A percentile compares a stretch with the other conserved stretches of the same genome.
These are phyloP conservation scores for Sycophaga agraensis DNA, from an alignment of 1,140 invertebrate species.

Conservation along the genomic window DNA sequence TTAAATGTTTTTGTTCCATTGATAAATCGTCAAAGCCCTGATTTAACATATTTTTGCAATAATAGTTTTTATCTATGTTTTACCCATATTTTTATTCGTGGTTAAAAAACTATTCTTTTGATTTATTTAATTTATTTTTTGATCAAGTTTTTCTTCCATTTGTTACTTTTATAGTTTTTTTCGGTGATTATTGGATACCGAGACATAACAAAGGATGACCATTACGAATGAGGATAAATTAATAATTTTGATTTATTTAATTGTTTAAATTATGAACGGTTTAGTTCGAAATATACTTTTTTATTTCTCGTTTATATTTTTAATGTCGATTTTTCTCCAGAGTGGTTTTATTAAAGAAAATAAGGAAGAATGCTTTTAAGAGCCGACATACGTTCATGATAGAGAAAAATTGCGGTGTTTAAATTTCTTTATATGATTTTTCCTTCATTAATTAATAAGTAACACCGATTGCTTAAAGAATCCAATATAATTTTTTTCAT, in stretches of 20 bases:
- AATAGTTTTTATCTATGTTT: too few relatives aligned
- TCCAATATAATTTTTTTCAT: conserved; percentile 25
- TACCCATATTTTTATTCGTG: too few relatives aligned
- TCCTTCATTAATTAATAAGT: conserved; percentile 28
- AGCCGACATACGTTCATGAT: conserved; percentile 11
- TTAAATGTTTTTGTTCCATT: too few relatives aligned
- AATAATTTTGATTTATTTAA: background rate
- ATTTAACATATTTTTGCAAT: background rate
- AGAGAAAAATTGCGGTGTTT: conserved; percentile 22
- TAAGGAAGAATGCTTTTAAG: conserved; percentile 7
- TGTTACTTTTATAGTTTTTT: background rate
- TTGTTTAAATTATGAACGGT: background rate
- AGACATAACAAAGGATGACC: background rate
- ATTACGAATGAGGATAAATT: background rate
- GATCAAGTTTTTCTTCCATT: background rate
- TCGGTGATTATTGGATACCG: background rate
- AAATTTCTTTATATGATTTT: conserved; percentile 7
- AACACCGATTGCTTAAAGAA: conserved; percentile 31
- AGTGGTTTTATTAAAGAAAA: conserved; percentile 10
- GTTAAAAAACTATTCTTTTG: background rate
- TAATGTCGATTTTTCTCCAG: conserved; percentile 1
- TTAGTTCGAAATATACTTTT: conserved; percentile 8
- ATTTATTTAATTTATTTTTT: background rate
- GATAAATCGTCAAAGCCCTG: too few relatives aligned
- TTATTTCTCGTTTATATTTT: conserved; percentile 18